These are phyloP conservation scores for Antitype chi DNA, from an alignment of 2,888 invertebrate species.

Conservation along the genomic window DNA sequence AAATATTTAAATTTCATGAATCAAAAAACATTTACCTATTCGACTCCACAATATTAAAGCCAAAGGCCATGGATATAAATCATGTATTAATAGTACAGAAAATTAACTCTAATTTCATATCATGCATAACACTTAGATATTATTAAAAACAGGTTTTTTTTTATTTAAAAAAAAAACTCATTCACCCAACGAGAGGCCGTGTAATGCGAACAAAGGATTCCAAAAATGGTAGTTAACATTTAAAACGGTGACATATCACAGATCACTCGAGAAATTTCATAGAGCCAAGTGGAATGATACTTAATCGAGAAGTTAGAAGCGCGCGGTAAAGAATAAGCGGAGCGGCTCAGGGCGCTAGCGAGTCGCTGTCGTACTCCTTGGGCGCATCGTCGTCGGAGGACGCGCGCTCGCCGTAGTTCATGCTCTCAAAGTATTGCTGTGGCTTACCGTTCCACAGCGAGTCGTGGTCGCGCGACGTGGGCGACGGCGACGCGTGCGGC, in stretches of 20 bases:
- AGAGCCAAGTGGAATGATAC: conserved; percentile 70
- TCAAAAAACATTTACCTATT: conserved; percentile 46
- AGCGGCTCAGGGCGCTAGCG: conserved; percentile 73
- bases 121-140: conserved; percentile 56
- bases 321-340: conserved; percentile 12
- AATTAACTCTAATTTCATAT: conserved; percentile 56
- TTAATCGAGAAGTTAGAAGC: conserved; percentile 46
- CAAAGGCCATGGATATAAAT: conserved; percentile 47
- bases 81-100: conserved; percentile 47
- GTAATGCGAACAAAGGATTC: conserved; percentile 54
- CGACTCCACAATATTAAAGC: conserved; percentile 36
- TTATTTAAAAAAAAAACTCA: conserved; percentile 46
- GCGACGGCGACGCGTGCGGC: conserved; percentile 67
- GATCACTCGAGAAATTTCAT: conserved; percentile 72
- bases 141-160: conserved; percentile 42
- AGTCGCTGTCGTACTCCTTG: conserved; percentile 81
- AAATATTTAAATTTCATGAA: conserved; percentile 57
- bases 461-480: conserved; percentile 83
- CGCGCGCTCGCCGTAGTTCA: conserved; percentile 86
- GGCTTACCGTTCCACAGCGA: conserved; percentile 90
- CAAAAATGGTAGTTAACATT: conserved; percentile 56
- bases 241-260: conserved; percentile 77
- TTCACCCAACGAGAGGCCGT: conserved; percentile 55
- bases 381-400: conserved; percentile 57
- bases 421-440: conserved; percentile 92